These are phyloP conservation scores for Palythoa heliodiscus DNA, from an alignment of 92 coral and sea anemone genomes.

Conservation along the genomic window DNA sequence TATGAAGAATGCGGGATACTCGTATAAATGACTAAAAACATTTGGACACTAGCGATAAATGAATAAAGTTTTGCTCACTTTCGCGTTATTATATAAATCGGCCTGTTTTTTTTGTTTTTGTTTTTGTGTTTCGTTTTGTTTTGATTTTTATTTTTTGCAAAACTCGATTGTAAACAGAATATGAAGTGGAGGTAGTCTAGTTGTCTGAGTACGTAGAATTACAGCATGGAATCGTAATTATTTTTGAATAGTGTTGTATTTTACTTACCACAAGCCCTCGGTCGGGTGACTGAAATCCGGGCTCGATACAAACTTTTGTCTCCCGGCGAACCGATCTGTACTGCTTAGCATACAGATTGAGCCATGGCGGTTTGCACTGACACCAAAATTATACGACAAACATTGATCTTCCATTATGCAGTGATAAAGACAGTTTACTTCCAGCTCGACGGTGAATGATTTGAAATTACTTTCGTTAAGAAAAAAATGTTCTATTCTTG, in stretches of 20 bases:
- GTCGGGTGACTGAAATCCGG: neutral
- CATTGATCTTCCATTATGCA: neutral
- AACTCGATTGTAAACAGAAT: no score
- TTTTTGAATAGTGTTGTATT: no score
- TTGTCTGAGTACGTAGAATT: no score
- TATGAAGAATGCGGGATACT: no score
- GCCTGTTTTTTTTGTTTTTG: no score
- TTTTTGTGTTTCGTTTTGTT: no score
- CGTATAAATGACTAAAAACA: neutral
- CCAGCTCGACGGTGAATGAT: neutral
- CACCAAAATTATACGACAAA: conserved; percentile 21
- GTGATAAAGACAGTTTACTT: conserved; percentile 12
- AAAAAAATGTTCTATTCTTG: neutral
- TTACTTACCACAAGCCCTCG: conserved; percentile 21
- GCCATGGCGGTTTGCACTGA: neutral
- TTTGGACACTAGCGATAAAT: no score
- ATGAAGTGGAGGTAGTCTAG: no score
- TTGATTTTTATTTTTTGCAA: no score
- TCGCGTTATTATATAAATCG: no score
- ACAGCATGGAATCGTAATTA: no score
- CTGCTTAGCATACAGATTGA: neutral
- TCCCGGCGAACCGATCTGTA: neutral
- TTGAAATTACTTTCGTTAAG: neutral
- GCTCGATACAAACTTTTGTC: neutral
- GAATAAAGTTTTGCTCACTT: no score